A percentile compares a stretch with the other conserved stretches of the same genome.
phyloP scores from a whole-genome alignment of 2,113 vertebrate genomes.

The Macaca nemestrina region DNA sequence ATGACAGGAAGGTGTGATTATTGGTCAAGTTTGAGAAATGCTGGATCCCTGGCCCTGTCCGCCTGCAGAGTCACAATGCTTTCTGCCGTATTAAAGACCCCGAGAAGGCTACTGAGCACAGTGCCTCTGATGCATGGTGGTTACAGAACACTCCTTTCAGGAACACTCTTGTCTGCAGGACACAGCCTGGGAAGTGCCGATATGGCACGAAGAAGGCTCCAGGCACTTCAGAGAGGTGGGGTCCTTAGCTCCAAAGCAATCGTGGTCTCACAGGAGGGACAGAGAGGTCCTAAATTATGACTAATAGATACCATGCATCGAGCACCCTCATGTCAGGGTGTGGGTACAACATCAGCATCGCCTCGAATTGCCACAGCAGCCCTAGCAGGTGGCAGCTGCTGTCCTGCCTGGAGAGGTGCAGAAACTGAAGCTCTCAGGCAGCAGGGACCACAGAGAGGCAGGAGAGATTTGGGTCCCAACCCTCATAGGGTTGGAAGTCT shows the following conservation, averaged over 20 bases:
- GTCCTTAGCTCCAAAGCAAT: too few species aligned
- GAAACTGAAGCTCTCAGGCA: background rate
- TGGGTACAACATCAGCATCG: background rate
- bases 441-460: background rate
- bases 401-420: background rate
- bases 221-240: background rate
- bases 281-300: fast-evolving
- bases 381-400: background rate
- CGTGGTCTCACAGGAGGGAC: background rate
- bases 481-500: background rate
- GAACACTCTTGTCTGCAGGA: background rate
- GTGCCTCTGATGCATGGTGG: background rate
- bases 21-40: background rate
- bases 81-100: fast-evolving
- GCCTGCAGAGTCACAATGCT: background rate
- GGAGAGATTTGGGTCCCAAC: fast-evolving
- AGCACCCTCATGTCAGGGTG: background rate
- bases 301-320: fast-evolving
- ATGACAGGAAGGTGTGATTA: too few species aligned
- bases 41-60: fast-evolving
- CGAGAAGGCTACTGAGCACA: fast-evolving
- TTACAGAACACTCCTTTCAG: background rate
- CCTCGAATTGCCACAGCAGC: background rate
- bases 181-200: background rate
- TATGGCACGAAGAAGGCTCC: fast-evolving